Percentiles rank a stretch among this genome's conserved stretches.
Conservation (phyloP, 2,113 vertebrate genomes). For the Connochaetes taurinus region DNA sequence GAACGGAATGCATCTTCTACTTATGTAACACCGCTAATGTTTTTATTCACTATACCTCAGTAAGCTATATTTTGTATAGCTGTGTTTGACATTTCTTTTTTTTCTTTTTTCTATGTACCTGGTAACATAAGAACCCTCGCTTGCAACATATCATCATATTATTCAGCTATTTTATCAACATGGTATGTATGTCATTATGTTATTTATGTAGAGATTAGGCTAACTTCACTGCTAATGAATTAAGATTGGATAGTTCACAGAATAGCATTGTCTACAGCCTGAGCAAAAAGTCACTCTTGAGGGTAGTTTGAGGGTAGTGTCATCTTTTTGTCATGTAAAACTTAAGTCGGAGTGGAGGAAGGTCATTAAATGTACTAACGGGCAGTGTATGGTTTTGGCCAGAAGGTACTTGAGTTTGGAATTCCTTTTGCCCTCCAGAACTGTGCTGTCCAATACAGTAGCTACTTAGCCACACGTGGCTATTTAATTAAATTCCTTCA, state of each 20-base stretch:
- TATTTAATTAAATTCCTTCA: background rate
- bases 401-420: background rate
- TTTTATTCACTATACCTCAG: background rate
- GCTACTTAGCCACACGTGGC: background rate
- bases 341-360: background rate
- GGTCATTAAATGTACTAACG: background rate
- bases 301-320: no score
- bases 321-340: background rate
- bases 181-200: constrained; percentile 76
- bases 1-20: background rate
- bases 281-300: background rate
- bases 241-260: background rate
- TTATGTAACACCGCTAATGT: background rate
- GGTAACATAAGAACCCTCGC: constrained; percentile 84
- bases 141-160: constrained; percentile 87
- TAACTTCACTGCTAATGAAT: background rate
- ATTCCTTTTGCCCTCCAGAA: background rate
- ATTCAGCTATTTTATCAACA: constrained; percentile 81
- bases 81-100: background rate
- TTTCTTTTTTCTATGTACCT: background rate
- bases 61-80: background rate
- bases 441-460: background rate
- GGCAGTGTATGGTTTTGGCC: background rate
- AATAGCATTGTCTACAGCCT: background rate
- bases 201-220: background rate